Conservation (phyloP, 2,797 vertebrate species). For the Aldrovandia affinis region DNA sequence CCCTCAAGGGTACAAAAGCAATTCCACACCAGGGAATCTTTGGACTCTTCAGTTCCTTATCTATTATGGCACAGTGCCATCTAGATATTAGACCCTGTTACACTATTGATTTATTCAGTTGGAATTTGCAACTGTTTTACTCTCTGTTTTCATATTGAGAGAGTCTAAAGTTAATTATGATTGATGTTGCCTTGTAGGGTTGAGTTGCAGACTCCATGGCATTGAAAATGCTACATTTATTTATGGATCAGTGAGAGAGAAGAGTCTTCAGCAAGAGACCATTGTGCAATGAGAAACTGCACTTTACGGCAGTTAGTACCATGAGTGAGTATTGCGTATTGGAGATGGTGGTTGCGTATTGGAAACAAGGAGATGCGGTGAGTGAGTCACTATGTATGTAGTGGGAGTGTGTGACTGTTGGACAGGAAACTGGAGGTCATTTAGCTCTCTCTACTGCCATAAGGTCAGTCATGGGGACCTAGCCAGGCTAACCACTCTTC, state of each 20-base stretch:
- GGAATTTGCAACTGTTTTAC: constrained; percentile 4
- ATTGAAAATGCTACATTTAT: background rate
- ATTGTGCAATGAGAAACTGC: background rate
- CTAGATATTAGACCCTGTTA: background rate
- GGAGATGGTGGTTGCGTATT: background rate
- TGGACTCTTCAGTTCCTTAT: background rate
- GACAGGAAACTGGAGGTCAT: background rate
- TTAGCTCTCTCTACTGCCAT: background rate
- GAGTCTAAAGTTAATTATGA: constrained; percentile 15
- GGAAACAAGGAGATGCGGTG: background rate
- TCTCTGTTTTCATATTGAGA: constrained; percentile 2
- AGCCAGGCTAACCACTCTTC: background rate
- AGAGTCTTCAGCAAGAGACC: background rate
- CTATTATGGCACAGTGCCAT: background rate
- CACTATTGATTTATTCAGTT: constrained; percentile 1
- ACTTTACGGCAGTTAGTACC: background rate
- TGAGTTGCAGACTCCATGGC: background rate
- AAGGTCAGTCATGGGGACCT: background rate
- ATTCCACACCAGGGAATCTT: background rate
- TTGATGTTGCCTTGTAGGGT: background rate
- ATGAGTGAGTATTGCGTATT: background rate
- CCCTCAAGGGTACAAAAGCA: background rate
- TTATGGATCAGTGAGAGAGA: background rate
- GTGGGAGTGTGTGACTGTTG: background rate
- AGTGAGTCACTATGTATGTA: background rate